These are phyloP conservation scores for Osedax fenrisi DNA, from an alignment of 2,888 invertebrate species.

Conservation along the genomic window DNA sequence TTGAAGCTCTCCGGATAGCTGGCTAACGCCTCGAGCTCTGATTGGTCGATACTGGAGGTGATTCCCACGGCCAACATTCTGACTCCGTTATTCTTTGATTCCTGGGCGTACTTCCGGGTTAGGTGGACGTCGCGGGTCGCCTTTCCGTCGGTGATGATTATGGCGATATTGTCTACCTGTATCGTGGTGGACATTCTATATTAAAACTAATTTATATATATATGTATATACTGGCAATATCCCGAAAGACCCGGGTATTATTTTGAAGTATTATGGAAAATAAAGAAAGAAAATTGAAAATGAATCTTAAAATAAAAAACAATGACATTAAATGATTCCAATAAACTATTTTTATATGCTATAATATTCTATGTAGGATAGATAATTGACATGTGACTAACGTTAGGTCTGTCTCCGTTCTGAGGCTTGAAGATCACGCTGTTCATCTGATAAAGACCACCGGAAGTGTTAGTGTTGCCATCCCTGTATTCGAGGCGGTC, in stretches of 20 bases:
- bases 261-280: too few species aligned
- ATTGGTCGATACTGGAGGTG: not conserved
- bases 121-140: slow-evolving; percentile 6
- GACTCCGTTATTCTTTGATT: slow-evolving; percentile 3
- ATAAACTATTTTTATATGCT: too few species aligned
- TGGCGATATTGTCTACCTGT: slow-evolving; percentile 19
- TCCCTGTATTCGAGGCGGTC: not conserved
- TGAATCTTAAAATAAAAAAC: too few species aligned
- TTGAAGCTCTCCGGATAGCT: slow-evolving; percentile 18
- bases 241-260: too few species aligned
- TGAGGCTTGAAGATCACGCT: not conserved
- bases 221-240: too few species aligned
- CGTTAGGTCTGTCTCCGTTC: slow-evolving; percentile 23
- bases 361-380: too few species aligned
- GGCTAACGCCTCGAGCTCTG: slow-evolving; percentile 13
- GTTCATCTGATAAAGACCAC: slow-evolving; percentile 15
- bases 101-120: slow-evolving; percentile 5
- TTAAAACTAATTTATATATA: too few species aligned
- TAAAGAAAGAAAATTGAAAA: too few species aligned
- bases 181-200: not conserved
- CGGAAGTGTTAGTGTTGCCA: slow-evolving; percentile 25
- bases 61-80: slow-evolving; percentile 22
- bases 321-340: too few species aligned
- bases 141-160: slow-evolving; percentile 23
- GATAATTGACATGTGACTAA: not conserved